Percentiles rank a stretch among this genome's conserved stretches.
phyloP scores from a whole-genome alignment of 1,140 invertebrate species.

The Panonychus citri region DNA sequence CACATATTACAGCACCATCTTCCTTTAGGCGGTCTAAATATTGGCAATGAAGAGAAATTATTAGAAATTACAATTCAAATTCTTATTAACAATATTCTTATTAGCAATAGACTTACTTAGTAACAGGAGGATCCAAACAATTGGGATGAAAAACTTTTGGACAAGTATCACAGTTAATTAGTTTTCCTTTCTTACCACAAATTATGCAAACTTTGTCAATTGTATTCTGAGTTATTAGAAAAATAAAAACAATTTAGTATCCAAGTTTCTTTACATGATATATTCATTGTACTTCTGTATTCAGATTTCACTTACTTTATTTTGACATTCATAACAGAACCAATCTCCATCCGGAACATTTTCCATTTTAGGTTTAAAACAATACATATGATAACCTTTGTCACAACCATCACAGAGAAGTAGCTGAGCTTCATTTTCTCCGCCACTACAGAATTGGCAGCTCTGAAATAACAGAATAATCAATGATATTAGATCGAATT shows the following conservation, averaged over 20 bases:
- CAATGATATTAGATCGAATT: neutral
- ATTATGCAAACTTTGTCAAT: conserved; percentile 38
- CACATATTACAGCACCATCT: conserved; percentile 15
- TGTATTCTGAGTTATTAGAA: conserved; percentile 17
- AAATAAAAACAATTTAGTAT: too few relatives aligned
- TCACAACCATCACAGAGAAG: conserved; percentile 90
- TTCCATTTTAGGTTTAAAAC: conserved; percentile 90
- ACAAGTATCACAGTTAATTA: conserved; percentile 57
- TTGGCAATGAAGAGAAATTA: neutral
- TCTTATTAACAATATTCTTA: conserved; percentile 17
- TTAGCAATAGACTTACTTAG: conserved; percentile 28
- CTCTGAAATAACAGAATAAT: conserved; percentile 39
- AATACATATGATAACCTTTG: conserved; percentile 92
- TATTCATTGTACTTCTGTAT: too few relatives aligned
- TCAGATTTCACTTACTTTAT: conserved; percentile 53
- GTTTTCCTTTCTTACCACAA: conserved; percentile 47
- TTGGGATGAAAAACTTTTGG: conserved; percentile 58
- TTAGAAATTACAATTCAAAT: neutral
- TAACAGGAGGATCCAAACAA: conserved; percentile 63
- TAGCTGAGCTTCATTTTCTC: conserved; percentile 83
- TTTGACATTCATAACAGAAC: conserved; percentile 89
- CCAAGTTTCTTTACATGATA: conserved; percentile 20
- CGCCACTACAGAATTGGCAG: conserved; percentile 85
- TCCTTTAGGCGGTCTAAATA: conserved; percentile 19
- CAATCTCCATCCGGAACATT: conserved; percentile 87